Base-by-base conservation (phyloP, 2,888 invertebrate genomes). In the Ennomos fuscantarius region DNA sequence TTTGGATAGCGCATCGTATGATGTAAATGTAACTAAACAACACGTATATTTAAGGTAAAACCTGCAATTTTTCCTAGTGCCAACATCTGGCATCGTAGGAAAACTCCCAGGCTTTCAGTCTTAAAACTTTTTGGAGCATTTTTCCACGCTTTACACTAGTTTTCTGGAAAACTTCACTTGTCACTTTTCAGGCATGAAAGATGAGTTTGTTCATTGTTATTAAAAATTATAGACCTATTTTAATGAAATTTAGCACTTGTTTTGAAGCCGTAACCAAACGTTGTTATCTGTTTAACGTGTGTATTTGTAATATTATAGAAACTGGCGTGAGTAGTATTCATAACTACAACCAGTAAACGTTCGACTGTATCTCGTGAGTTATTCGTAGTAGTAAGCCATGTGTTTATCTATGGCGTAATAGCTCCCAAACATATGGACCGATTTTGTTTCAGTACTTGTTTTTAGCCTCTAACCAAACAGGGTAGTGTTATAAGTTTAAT, bases 41-140 rank as follows among this genome's bases (percentile, higher is more conserved):
- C 9, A 13, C 52, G 35, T 53, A 44, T 53, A 49, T 48, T 41
- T 45, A 49, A 54, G 53, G 53, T 54, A 54, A 51, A 54, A 59
- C 58, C 62, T 45, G 56, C 59, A 54, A 60, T 63, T 63, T 63
- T 60, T 60, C 63, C 41, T 43, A 46, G 53, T 48, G 51, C 51
- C 48, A 49, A 58, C 62, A 63, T 63, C 60, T 63, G 63, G 60
- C 52, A 54, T 45, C 39, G 35, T 39, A 35, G 55, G 48, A 46
- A 49, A 55, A 48, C 54, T 63, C 49, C 39, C 55, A 55, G 35
- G 51, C 51, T 55, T 53, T 55, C 48, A 51, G 60, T 52, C 55
- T 60, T 55, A 54, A 39, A 60, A 55, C 51, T 59, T 59, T 51
- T 9, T 11, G 31, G 13, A 52, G 35, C 44, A 55, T 60, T 60